phyloP scores from a whole-genome alignment of 2,113 vertebrate genomes.

The Danionella cerebrum region DNA sequence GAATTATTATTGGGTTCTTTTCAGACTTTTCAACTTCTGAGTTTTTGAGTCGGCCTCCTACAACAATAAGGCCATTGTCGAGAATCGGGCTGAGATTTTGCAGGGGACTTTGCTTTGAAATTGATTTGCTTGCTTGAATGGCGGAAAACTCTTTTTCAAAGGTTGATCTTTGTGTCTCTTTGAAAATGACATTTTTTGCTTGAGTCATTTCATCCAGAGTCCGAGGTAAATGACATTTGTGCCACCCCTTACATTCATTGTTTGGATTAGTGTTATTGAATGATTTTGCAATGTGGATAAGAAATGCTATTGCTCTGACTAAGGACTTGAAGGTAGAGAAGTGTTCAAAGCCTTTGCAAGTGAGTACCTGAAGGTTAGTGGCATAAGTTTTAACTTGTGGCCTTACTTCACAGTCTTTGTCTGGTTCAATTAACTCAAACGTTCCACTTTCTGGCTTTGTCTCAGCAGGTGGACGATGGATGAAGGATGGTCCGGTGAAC shows the following conservation, averaged over 20 bases:
- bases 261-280: not conserved
- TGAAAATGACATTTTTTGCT: slow-evolving; percentile 13
- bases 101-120: not conserved
- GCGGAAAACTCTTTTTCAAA: not conserved
- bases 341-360: not conserved
- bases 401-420: not conserved
- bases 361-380: not conserved
- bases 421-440: not conserved
- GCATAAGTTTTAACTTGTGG: not conserved
- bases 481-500: not conserved
- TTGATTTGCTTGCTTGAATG: not conserved
- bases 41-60: slow-evolving; percentile 8
- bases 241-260: slow-evolving; percentile 11
- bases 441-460: not conserved
- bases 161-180: not conserved
- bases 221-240: not conserved
- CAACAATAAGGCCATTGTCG: not conserved
- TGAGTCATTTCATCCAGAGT: slow-evolving; percentile 2
- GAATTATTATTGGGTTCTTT: not conserved
- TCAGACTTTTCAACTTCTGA: not conserved
- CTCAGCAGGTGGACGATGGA: not conserved
- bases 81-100: not conserved
- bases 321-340: slow-evolving; percentile 18
- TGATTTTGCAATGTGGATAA: slow-evolving; percentile 22
- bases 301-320: slow-evolving; percentile 4